A percentile compares a stretch with the other conserved stretches of the same genome.
Evolutionary conservation across 2,113 vertebrate genomes (phyloP).

Genomic region (Mustela nigripes): DNA sequence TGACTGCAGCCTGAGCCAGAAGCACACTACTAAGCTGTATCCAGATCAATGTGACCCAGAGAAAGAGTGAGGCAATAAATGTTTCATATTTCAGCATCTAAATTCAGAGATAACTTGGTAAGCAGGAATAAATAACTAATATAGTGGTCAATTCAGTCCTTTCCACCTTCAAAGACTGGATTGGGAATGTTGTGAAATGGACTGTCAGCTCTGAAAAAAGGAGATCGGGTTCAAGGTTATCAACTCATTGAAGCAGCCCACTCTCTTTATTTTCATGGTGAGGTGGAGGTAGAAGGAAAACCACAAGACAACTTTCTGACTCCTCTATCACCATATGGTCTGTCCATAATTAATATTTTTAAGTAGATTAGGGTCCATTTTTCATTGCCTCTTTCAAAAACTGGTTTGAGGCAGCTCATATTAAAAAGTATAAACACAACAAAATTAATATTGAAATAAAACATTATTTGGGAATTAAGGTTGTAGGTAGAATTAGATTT

Average conservation of each 20-base stretch:
- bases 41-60: background rate
- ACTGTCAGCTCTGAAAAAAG: background rate
- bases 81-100: background rate
- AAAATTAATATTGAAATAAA: conserved; percentile 33
- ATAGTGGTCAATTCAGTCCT: background rate
- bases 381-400: background rate
- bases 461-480: background rate
- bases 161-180: background rate
- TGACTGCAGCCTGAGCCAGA: background rate
- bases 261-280: background rate
- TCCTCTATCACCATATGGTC: background rate
- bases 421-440: conserved; percentile 4
- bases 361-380: background rate
- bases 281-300: background rate
- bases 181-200: background rate
- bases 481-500: background rate
- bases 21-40: background rate
- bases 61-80: background rate
- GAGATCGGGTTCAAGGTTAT: background rate
- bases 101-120: background rate
- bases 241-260: background rate
- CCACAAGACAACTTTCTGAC: background rate
- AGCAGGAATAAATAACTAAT: background rate
- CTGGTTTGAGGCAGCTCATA: background rate
- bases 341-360: background rate